Evolutionary conservation across 2,113 vertebrate genomes (phyloP), one percentile per base, ranked within the genome.

Genomic region (Heterotilapia buettikoferi): DNA sequence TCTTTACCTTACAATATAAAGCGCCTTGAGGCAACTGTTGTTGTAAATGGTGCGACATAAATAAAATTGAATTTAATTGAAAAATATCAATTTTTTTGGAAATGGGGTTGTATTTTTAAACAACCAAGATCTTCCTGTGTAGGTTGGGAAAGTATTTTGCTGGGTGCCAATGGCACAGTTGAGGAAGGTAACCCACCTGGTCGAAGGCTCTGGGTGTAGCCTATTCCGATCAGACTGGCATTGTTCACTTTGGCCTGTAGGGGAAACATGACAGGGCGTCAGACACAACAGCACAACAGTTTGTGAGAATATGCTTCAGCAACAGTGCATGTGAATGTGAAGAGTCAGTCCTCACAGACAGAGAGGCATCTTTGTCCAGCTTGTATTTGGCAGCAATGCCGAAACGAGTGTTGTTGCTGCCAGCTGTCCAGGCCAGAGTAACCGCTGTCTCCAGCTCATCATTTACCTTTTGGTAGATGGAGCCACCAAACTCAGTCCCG

Each of bases 321-420:
- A 24, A 11, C 24, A 5, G 45, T 3, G 9, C 6, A 26, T 16
- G 53, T 4, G 1, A 31, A n/a, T 3, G 45, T n/a, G 7, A 11
- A 11, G 11, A 4, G 1, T 54, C 3, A 5, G 6, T 13, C 92
- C 98, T 98, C 94, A 99, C 98, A 93, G 97, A 98, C 6, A 99
- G 18, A 5, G 98, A 97, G 38, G 97, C 95, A 80, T 97, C 97
- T 26, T 96, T 96, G 80, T 99, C 98, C 96, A 98, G 87, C 80
- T 97, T 97, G 93, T 99, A 99, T 90, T 98, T 99, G 12, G 97
- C 96, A 45, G 97, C 98, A 14, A 99, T 97, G 43, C 99, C 98
- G 40, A 99, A 99, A 63, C 98, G 98, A 4, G 98, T 99, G 95
- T 99, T 99, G 97, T 99, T 99, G 80, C 98, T 99, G 93, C 98